A percentile compares a stretch with the other conserved stretches of the same genome.
phyloP scores from a whole-genome alignment of 2,797 vertebrate genomes.

The Catostomus latipinnis region DNA sequence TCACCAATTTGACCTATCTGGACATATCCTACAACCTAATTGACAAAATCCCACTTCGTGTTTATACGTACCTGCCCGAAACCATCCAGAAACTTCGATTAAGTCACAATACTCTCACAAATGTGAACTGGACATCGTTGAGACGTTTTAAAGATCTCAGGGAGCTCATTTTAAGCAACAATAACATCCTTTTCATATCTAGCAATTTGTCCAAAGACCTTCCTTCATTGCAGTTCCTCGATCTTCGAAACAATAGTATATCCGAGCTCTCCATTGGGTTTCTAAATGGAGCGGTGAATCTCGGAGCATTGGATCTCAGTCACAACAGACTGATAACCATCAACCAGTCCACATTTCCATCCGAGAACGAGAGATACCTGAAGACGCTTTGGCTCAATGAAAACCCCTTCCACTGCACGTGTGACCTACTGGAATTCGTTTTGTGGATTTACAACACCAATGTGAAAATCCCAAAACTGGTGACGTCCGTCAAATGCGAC shows the following conservation, averaged over 20 bases:
- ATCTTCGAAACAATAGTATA: constrained; percentile 78
- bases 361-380: constrained; percentile 57
- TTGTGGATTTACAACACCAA: constrained; percentile 75
- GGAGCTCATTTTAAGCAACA: constrained; percentile 76
- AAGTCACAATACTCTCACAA: constrained; percentile 66
- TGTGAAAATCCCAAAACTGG: constrained; percentile 73
- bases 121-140: constrained; percentile 75
- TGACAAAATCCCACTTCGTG: constrained; percentile 59
- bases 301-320: constrained; percentile 75
- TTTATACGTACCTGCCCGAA: constrained; percentile 70
- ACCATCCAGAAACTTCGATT: constrained; percentile 70
- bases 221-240: constrained; percentile 71
- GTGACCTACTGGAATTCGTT: constrained; percentile 77
- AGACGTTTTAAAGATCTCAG: constrained; percentile 67
- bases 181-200: constrained; percentile 68
- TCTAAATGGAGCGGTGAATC: constrained; percentile 62
- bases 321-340: constrained; percentile 74
- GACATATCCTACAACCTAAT: constrained; percentile 79
- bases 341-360: constrained; percentile 73
- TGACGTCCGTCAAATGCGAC: constrained; percentile 68
- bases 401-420: constrained; percentile 83
- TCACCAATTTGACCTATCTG: constrained; percentile 76
- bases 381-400: constrained; percentile 67
- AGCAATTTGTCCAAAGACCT: constrained; percentile 59
- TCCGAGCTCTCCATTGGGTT: constrained; percentile 68